Evolutionary conservation across 1,140 invertebrate species (phyloP), one percentile per base, ranked within the genome.

Genomic region (Drosophila persimilis): DNA sequence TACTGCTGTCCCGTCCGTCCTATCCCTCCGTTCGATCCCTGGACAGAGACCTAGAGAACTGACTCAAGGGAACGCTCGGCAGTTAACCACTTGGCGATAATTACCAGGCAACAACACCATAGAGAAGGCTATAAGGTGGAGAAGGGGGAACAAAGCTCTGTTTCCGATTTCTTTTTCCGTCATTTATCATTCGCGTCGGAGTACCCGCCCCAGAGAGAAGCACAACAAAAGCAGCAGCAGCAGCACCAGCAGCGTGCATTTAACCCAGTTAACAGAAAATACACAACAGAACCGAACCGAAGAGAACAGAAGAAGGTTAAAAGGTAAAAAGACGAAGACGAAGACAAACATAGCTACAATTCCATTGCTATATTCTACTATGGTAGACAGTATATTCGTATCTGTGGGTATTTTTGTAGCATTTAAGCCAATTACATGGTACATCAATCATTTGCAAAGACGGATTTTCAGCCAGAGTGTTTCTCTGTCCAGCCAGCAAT

Each of bases 361-460:
- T 15, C 24, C 11, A 26, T 17, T 29, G 26, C 45, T 50, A 50
- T 45, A 20, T 2, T 20, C 20, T 20, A 20, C 20, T 2, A 20
- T 2, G 20, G 17, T 17, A 17, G 17, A 17, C 17, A 17, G 17
- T 20, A 20, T 20, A 20, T 20, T 20, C 20, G 26, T 20, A 20
- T 39, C 13, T 43, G 48, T 63, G 45, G 56, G 53, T 74, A 63
- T 60, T 53, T 71, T 59, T 50, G 70, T 63, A 81, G 77, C 77
- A 59, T 59, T 77, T 86, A 86, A 86, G 80, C 80, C 80, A 85
- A 85, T 86, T 85, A 77, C 62, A 81, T 31, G 58, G 44, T 48
- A 74, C 77, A 86, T 86, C 73, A 70, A 80, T 85, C 81, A 86
- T 77, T 56, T 48, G 51, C 50, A 67, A 60, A 64, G 55, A 66